A percentile compares a stretch with the other conserved stretches of the same genome.
Conservation (phyloP, 2,888 invertebrate genomes). For the Brachyopa scutellaris region DNA sequence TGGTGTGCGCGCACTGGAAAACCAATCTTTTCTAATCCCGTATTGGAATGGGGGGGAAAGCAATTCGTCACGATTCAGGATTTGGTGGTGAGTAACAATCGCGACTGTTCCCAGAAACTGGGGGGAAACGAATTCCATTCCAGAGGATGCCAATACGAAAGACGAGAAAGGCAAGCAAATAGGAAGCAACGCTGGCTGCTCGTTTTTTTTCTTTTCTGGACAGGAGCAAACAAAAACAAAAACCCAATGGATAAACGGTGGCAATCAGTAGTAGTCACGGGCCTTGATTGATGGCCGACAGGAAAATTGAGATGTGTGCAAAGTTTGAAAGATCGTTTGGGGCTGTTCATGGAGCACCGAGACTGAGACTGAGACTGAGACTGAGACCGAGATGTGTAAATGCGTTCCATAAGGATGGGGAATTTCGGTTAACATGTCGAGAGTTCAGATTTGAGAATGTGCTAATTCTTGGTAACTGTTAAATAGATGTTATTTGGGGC, state of each 20-base stretch:
- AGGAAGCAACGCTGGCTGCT: constrained; percentile 4
- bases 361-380: too few relatives aligned
- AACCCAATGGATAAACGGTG: constrained; percentile 57
- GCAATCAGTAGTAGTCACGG: constrained; percentile 69
- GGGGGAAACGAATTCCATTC: constrained; percentile 10
- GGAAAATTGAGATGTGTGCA: constrained; percentile 74
- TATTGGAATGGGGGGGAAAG: constrained; percentile 40
- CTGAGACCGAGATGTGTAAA: constrained; percentile 19
- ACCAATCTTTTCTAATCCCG: constrained; percentile 37
- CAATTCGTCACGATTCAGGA: constrained; percentile 67
- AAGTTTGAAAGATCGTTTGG: constrained; percentile 59
- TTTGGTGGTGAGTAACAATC: constrained; percentile 55
- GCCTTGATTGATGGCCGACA: constrained; percentile 74
- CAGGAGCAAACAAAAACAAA: not conserved
- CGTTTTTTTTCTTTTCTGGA: constrained; percentile 1
- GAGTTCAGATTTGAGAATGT: too few relatives aligned
- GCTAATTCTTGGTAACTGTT: too few relatives aligned
- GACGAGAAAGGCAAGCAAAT: not conserved
- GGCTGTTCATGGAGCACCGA: not conserved
- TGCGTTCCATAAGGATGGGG: not conserved
- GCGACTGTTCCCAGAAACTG: constrained; percentile 6
- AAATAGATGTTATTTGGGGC: too few relatives aligned
- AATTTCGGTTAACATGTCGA: too few relatives aligned
- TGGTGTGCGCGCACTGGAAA: constrained; percentile 2
- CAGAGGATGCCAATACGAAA: not conserved